A percentile compares a stretch with the other conserved stretches of the same genome.
phyloP scores from a whole-genome alignment of 2,113 vertebrate genomes.

The Crotalus viridis region DNA sequence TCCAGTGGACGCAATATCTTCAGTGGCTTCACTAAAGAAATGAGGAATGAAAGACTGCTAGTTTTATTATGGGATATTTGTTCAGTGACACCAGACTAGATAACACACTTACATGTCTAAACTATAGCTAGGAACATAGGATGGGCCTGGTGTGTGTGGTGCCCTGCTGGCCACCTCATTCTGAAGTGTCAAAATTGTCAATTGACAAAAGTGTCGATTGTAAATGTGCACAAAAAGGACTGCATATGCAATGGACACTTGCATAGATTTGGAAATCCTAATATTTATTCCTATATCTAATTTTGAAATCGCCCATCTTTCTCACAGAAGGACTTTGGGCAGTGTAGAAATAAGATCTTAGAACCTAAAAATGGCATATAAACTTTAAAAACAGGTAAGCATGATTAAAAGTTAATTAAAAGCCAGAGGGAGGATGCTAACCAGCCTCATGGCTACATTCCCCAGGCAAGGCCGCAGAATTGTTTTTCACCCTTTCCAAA shows the following conservation, averaged over 20 bases:
- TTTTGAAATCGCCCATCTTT: background rate
- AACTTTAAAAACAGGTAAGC: background rate
- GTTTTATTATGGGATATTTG: background rate
- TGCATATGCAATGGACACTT: background rate
- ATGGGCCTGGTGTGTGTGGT: background rate
- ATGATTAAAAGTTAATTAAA: background rate
- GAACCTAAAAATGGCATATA: background rate
- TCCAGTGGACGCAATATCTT: slow-evolving; percentile 86
- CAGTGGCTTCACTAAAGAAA: slow-evolving; percentile 85
- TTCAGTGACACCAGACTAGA: background rate
- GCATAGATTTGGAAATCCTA: background rate
- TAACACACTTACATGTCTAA: background rate
- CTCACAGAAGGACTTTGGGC: background rate
- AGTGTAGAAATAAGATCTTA: background rate
- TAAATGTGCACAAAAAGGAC: background rate
- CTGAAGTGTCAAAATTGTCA: background rate
- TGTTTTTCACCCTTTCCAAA: background rate
- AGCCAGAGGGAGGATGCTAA: background rate
- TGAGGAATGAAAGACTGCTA: slow-evolving; percentile 25
- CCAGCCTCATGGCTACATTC: background rate
- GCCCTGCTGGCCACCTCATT: background rate
- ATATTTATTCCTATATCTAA: background rate
- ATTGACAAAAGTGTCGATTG: background rate
- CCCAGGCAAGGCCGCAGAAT: background rate
- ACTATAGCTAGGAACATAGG: background rate